Evolutionary conservation across 1,140 invertebrate genomes (phyloP).

Genomic region (Acyrthosiphon pisum): DNA sequence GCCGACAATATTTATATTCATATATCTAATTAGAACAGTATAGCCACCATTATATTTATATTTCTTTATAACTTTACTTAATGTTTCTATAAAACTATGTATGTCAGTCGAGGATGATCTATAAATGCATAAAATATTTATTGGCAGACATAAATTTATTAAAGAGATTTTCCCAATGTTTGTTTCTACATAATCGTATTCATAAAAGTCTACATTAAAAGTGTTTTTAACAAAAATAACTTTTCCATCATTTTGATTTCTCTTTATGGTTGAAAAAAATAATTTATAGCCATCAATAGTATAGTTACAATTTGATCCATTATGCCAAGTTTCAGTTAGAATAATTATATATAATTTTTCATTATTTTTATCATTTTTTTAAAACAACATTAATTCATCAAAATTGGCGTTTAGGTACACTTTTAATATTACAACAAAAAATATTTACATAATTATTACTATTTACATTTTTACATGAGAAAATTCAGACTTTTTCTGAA

Average conservation of each 20-base stretch:
- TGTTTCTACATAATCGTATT: not conserved
- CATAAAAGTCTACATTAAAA: constrained; percentile 23
- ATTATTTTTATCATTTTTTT: constrained; percentile 11
- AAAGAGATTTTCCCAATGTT: constrained; percentile 2
- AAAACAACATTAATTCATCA: not conserved
- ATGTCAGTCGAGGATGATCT: constrained; percentile 9
- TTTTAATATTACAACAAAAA: constrained; percentile 27
- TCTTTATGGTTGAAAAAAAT: not conserved
- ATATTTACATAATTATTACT: not conserved
- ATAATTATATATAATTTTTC: constrained; percentile 10
- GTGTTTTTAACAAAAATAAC: no score
- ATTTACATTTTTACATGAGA: not conserved
- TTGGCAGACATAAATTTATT: not conserved
- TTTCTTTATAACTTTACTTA: not conserved
- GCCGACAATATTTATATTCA: constrained; percentile 3
- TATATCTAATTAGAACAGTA: constrained; percentile 5
- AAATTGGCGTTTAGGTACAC: not conserved
- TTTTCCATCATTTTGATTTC: constrained; percentile 12
- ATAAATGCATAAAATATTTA: not conserved
- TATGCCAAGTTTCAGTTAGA: not conserved
- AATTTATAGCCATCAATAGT: not conserved
- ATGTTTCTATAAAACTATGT: not conserved
- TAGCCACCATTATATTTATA: not conserved
- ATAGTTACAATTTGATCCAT: not conserved
- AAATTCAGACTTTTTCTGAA: constrained; percentile 22